Conservation (phyloP, 2,797 vertebrate genomes). For the Pantherophis alleghaniensis region DNA sequence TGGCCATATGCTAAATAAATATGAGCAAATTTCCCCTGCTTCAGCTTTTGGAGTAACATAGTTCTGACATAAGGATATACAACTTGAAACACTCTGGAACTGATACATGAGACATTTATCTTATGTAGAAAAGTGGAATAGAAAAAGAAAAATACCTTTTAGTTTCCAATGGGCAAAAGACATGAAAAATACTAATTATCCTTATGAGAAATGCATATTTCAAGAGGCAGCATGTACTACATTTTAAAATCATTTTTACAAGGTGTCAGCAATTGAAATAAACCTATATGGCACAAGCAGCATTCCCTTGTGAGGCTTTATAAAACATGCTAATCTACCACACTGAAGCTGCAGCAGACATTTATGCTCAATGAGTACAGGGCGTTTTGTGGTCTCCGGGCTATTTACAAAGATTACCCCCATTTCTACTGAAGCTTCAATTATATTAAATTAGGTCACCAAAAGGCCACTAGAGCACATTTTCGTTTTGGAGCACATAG, state of each 20-base stretch:
- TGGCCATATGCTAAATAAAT: not conserved
- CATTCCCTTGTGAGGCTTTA: slow-evolving; percentile 32
- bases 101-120: not conserved
- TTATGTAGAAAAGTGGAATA: not conserved
- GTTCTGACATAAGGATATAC: not conserved
- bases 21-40: not conserved
- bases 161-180: not conserved
- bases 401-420: slow-evolving; percentile 36
- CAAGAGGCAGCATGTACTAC: not conserved
- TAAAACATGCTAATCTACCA: slow-evolving; percentile 19
- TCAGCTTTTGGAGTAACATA: not conserved
- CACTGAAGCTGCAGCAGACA: slow-evolving; percentile 22
- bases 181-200: not conserved
- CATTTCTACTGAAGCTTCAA: slow-evolving; percentile 52
- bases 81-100: not conserved
- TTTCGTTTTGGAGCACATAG: slow-evolving; percentile 43
- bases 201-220: not conserved
- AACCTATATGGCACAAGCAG: not conserved
- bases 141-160: not conserved
- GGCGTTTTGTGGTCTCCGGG: slow-evolving; percentile 36
- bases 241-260: slow-evolving; percentile 7
- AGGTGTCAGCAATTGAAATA: slow-evolving; percentile 14
- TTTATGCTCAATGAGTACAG: slow-evolving; percentile 37
- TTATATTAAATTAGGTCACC: slow-evolving; percentile 59
- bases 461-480: slow-evolving; percentile 52